Evolutionary conservation across 2,797 vertebrate genomes (phyloP), one percentile per base, ranked within the genome.

Genomic region (Chelon auratus): DNA sequence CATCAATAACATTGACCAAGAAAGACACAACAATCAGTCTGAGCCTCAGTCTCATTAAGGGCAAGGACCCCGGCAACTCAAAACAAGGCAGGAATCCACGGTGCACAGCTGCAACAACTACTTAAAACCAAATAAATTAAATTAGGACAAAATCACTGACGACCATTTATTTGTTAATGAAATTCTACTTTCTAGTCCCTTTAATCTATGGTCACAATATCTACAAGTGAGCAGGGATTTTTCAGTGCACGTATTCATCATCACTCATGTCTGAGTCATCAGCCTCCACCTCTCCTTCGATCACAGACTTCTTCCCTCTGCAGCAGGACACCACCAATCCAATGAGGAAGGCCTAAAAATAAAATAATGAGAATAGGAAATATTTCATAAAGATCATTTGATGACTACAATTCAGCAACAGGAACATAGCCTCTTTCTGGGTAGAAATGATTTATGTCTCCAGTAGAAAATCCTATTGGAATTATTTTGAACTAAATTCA

Each of bases 241-340:
- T 78, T 94, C 77, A 95, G 83, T 94, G 95, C 73, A 93, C 77
- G 47, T 94, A 96, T 90, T 99, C 97, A 36, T 98, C 97, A 78
- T 99, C 98, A 68, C 97, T 99, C 64, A 96, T 72, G 85, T 99
- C 98, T 13, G 97, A 99, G 85, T 99, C 97, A 18, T 97, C 97
- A 15, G 96, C 97, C 82, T 97, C 96, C 82, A 97, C 95, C 87
- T 97, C 96, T 65, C 97, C 97, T 93, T 99, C 97, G 83, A 98
- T 97, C 91, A 99, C 95, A 0, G 98, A 99, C 86, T 97, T 99
- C 94, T 98, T 99, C 74, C 97, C 97, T 94, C 95, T 96, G 93
- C 96, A 99, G 91, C 98, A 99, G 15, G 98, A 98, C 69, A 98
- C 96, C 78, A 95, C 86, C 89, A 99, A 91, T 40, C 98, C 98